Evolutionary conservation across 2,888 invertebrate genomes (phyloP).

Genomic region (Morpho deidamia): DNA sequence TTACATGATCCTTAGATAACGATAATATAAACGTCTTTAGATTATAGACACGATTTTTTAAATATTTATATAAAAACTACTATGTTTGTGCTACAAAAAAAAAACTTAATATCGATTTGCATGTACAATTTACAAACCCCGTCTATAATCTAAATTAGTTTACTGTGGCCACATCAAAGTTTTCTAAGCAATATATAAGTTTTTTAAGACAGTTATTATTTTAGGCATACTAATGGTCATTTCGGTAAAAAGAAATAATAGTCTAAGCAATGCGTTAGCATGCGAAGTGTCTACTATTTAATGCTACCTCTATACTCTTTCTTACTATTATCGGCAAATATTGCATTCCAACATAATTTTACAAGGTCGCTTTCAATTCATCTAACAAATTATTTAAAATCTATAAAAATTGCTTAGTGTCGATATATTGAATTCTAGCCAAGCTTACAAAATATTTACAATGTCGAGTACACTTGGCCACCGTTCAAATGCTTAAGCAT

Average conservation of each 20-base stretch:
- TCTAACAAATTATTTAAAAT: neutral
- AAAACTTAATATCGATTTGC: conserved; percentile 15
- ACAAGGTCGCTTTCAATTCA: too few relatives aligned
- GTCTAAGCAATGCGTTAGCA: neutral
- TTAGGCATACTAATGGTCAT: conserved; percentile 2
- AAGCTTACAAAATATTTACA: conserved; percentile 13
- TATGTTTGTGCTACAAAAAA: conserved; percentile 13
- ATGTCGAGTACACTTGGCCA: conserved; percentile 6
- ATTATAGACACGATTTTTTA: conserved; percentile 2
- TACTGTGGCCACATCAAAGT: conserved; percentile 5
- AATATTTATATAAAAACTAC: conserved; percentile 18
- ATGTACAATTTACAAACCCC: conserved; percentile 7
- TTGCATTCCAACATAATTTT: too few relatives aligned
- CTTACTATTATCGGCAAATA: too few relatives aligned
- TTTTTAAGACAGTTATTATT: neutral
- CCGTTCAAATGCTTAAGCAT: conserved; percentile 7
- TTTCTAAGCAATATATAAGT: conserved; percentile 1
- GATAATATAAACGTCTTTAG: conserved; percentile 8
- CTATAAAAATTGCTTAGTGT: neutral
- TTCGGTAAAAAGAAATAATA: neutral
- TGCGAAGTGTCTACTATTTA: too few relatives aligned
- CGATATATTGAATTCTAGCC: conserved; percentile 4
- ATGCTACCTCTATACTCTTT: too few relatives aligned
- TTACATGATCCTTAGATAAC: conserved; percentile 15
- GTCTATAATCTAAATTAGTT: conserved; percentile 13